These are phyloP conservation scores for Acanthurus leucopareius DNA, from an alignment of 2,797 vertebrate genomes.

Conservation along the genomic window DNA sequence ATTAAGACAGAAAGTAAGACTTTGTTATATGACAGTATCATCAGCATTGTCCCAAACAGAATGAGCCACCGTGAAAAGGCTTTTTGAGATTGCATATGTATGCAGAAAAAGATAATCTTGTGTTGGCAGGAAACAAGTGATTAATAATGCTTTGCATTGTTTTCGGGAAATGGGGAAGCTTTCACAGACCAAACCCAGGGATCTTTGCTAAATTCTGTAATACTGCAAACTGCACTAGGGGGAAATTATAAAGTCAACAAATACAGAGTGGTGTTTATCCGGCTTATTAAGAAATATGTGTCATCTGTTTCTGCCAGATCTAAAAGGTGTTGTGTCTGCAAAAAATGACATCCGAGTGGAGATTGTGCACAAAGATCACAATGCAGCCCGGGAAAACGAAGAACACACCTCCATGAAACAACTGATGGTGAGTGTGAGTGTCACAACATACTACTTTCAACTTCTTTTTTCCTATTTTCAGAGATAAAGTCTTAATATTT, in stretches of 20 bases:
- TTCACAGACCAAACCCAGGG: conserved; percentile 58
- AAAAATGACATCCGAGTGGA: conserved; percentile 99
- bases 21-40: conserved; percentile 84
- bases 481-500: neutral
- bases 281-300: conserved; percentile 56
- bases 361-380: conserved; percentile 98
- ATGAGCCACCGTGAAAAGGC: conserved; percentile 70
- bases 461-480: conserved; percentile 20
- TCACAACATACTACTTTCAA: conserved; percentile 63
- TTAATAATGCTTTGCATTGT: conserved; percentile 75
- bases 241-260: conserved; percentile 66
- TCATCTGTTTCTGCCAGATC: conserved; percentile 86
- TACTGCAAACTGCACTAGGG: conserved; percentile 53
- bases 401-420: conserved; percentile 97
- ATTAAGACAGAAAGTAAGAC: conserved; percentile 92
- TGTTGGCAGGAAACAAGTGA: conserved; percentile 71
- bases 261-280: conserved; percentile 60
- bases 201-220: conserved; percentile 69
- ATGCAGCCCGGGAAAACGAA: conserved; percentile 91
- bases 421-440: conserved; percentile 94
- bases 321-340: conserved; percentile 96
- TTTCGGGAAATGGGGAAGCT: conserved; percentile 52
- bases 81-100: conserved; percentile 78
- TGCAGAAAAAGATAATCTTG: conserved; percentile 69
- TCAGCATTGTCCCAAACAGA: conserved; percentile 78